A percentile compares a stretch with the other conserved stretches of the same genome.
Conservation (phyloP, 2,888 invertebrate species). For the Dynastes tityus region DNA sequence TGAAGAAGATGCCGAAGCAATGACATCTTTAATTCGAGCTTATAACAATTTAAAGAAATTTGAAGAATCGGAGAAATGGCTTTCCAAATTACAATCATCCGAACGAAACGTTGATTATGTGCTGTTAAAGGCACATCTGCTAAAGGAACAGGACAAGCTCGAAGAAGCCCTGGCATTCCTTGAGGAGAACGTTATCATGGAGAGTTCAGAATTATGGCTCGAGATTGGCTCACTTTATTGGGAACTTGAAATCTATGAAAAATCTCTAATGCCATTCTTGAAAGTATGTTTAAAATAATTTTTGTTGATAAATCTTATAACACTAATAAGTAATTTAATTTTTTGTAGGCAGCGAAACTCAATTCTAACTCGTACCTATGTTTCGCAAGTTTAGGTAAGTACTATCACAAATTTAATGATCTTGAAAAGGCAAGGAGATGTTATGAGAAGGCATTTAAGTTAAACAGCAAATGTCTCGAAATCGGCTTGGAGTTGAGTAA, state of each 20-base stretch:
- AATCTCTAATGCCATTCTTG: slow-evolving; percentile 77
- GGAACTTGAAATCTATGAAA: slow-evolving; percentile 74
- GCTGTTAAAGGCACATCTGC: slow-evolving; percentile 72
- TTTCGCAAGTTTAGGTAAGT: slow-evolving; percentile 84
- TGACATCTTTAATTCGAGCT: slow-evolving; percentile 62
- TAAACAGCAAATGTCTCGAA: slow-evolving; percentile 79
- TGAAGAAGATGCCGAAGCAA: not conserved
- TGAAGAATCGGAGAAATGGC: slow-evolving; percentile 64
- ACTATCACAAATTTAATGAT: slow-evolving; percentile 79
- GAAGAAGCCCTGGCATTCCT: slow-evolving; percentile 75
- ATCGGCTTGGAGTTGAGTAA: slow-evolving; percentile 85
- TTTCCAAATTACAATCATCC: slow-evolving; percentile 65
- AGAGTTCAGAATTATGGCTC: slow-evolving; percentile 73
- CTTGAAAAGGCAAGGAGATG: slow-evolving; percentile 85
- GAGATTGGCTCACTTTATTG: slow-evolving; percentile 77
- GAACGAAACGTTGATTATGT: slow-evolving; percentile 59
- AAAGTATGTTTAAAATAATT: slow-evolving; percentile 67
- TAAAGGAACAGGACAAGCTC: slow-evolving; percentile 72
- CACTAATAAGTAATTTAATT: not conserved
- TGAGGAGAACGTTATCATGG: slow-evolving; percentile 65
- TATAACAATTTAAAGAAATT: slow-evolving; percentile 69
- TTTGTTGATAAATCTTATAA: slow-evolving; percentile 16
- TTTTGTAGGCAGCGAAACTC: slow-evolving; percentile 75
- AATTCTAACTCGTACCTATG: slow-evolving; percentile 83
- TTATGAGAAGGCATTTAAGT: slow-evolving; percentile 86